Base-by-base conservation (phyloP, 1,140 invertebrate genomes). In the Gonioctena quinquepunctata region DNA sequence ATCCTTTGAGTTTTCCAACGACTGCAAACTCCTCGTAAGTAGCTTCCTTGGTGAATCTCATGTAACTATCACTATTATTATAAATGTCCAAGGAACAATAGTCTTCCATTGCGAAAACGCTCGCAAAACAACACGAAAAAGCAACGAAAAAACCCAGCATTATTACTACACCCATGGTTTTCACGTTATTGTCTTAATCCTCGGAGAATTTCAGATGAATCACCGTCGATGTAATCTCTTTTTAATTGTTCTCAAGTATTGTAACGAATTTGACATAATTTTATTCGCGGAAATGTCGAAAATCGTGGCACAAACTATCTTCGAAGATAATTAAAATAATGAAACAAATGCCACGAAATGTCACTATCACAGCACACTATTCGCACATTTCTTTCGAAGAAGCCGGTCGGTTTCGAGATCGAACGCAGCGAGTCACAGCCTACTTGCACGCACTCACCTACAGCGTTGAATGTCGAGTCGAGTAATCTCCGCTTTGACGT, bases 1-100 rank as follows among this genome's bases (percentile, higher is more conserved):
- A 86, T 69, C 89, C 90, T 82, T 92, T 92, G 84, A 92, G 91
- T 22, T 88, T 85, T 50, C 87, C 87, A 25, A 88, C 85, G 69
- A 90, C 87, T 8, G 89, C 90, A 76, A 89, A 92, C 70, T 92
- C 91, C 64, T 80, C 83, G 7, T 85, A 82, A 22, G 88, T 87
- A 7, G 89, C 86, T 75, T 92, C 91, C 79, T 92, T 92, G 65
- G 89, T 91, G 79, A 92, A 91, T 75, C 89, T 86, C 81, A 91
- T 86, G 57, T 80, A 82, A 13, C 84, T 81, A 7, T 84, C 80
- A 48, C 61, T 63, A 25, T 49, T 72, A 63, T 72, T 73, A 27
- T 71, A 76, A 19, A 66, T 79, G 63, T 81, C 75, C 25, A 69
- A 61, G 7, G 75, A 76, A 70, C 80, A 82, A 75, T 81, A 82